Base-by-base conservation (phyloP, 2,797 vertebrate species). In the Sparidentex hasta region DNA sequence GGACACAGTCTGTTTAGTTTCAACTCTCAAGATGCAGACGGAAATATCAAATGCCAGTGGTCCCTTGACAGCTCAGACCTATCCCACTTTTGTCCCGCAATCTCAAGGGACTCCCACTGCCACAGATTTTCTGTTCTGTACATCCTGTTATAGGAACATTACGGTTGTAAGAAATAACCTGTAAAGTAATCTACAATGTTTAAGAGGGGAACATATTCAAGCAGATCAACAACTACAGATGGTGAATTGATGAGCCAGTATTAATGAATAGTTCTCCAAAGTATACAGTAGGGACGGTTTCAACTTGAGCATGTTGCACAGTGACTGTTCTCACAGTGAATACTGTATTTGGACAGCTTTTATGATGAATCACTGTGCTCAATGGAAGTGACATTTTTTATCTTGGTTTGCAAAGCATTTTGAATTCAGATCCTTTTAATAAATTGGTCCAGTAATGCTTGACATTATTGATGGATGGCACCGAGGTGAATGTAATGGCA, bases 1-100 rank as follows among this genome's bases (percentile, higher is more conserved):
- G 77, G 85, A 88, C 82, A n/a, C 78, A 67, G 81, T 83, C 82
- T 88, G 83, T 92, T 92, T 86, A 21, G 68, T 83, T 88, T 83
- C 77, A 88, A 74, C 76, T 91, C 89, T 88, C 78, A 25, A 43
- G 87, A 83, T 58, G 79, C 57, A 82, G 86, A 91, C 86, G 47
- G 78, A 91, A 91, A 92, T 93, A 91, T 89, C 88, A 84, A 87
- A 88, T 86, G 83, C 85, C 79, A 82, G 76, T 3, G 27, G 72
- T 85, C 87, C 71, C 82, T 20, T 62, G 87, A 76, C 79, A 48
- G 75, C 41, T 13, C 41, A 70, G 76, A 68, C 77, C 72, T 29
- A 61, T 59, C 75, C 75, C 71, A 80, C 78, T 86, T 85, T 65
- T 66, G 71, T 86, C 73, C 57, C 66, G 18, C 14, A n/a, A 63